A percentile compares a stretch with the other conserved stretches of the same genome.
Conservation (phyloP, 2,797 vertebrate species). For the Apogon hyalosoma region DNA sequence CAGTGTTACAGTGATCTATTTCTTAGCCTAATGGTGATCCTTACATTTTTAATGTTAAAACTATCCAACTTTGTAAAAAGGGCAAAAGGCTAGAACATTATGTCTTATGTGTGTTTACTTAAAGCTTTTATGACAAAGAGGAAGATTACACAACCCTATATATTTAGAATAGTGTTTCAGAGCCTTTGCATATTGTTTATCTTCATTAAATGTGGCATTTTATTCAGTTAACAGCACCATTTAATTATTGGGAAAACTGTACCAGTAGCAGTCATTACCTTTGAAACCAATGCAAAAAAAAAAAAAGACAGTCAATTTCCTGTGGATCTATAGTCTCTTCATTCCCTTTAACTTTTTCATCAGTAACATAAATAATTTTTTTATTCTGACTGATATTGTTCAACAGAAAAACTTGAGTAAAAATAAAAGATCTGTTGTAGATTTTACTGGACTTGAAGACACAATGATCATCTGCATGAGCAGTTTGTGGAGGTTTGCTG, state of each 20-base stretch:
- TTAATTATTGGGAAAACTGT: slow-evolving; percentile 16
- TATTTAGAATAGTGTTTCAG: slow-evolving; percentile 30
- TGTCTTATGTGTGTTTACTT: slow-evolving; percentile 33
- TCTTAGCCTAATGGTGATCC: slow-evolving; percentile 19
- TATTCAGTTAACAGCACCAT: neutral
- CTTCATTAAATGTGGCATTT: slow-evolving; percentile 1
- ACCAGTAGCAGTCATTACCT: slow-evolving; percentile 20
- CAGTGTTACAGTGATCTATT: slow-evolving; percentile 36
- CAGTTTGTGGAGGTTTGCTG: slow-evolving; percentile 35
- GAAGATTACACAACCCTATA: neutral
- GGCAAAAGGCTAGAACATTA: slow-evolving; percentile 10
- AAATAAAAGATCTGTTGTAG: neutral
- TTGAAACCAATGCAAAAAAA: slow-evolving; percentile 15
- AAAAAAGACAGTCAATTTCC: neutral
- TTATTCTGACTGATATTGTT: slow-evolving; percentile 7
- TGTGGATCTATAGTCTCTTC: neutral
- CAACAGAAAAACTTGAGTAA: slow-evolving; percentile 5
- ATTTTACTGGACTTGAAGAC: slow-evolving; percentile 9
- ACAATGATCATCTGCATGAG: slow-evolving; percentile 50
- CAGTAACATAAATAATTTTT: slow-evolving; percentile 14
- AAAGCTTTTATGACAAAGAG: slow-evolving; percentile 43
- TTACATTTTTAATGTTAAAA: neutral
- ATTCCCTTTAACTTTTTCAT: slow-evolving; percentile 22
- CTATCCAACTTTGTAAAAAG: neutral
- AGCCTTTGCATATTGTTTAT: slow-evolving; percentile 47